A percentile compares a stretch with the other conserved stretches of the same genome.
Evolutionary conservation across 2,797 vertebrate species (phyloP).

Genomic region (Chelmon rostratus): DNA sequence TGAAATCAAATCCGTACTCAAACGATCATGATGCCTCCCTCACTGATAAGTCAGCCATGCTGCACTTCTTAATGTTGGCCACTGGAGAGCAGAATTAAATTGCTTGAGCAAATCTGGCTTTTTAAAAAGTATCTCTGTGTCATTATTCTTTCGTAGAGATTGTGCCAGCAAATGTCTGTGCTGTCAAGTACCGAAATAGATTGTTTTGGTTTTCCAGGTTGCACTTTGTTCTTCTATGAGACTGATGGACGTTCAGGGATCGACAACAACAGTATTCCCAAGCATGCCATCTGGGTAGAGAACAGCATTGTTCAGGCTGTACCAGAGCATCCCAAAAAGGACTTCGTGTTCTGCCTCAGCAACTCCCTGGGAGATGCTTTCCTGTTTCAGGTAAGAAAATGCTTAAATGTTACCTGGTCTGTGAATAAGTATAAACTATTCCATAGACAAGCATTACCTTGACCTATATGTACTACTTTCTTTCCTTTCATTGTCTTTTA

Average conservation of each 20-base stretch:
- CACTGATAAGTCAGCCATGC: conserved; percentile 33
- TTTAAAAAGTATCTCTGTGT: not conserved
- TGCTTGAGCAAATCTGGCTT: conserved; percentile 48
- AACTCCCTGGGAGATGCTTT: conserved; percentile 97
- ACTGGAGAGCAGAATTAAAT: conserved; percentile 86
- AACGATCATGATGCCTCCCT: conserved; percentile 23
- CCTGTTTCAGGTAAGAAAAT: conserved; percentile 93
- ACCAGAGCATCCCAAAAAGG: conserved; percentile 98
- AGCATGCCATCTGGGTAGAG: conserved; percentile 97
- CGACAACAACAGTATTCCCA: conserved; percentile 95
- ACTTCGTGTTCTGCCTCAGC: conserved; percentile 99
- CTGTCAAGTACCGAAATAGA: not conserved
- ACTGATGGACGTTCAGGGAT: conserved; percentile 93
- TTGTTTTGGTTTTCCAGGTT: conserved; percentile 84
- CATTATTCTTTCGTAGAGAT: conserved; percentile 3
- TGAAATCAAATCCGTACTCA: conserved; percentile 29
- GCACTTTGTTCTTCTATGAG: conserved; percentile 97
- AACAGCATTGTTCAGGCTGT: conserved; percentile 97
- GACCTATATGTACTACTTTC: conserved; percentile 8
- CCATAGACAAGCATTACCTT: not conserved
- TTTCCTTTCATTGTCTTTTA: not conserved
- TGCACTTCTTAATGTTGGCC: conserved; percentile 83
- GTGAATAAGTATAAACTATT: conserved; percentile 20
- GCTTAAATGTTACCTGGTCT: conserved; percentile 30
- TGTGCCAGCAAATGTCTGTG: not conserved